A percentile compares a stretch with the other conserved stretches of the same genome.
Evolutionary conservation across 2,888 invertebrate species (phyloP).

Genomic region (Polylopha cassiicola): DNA sequence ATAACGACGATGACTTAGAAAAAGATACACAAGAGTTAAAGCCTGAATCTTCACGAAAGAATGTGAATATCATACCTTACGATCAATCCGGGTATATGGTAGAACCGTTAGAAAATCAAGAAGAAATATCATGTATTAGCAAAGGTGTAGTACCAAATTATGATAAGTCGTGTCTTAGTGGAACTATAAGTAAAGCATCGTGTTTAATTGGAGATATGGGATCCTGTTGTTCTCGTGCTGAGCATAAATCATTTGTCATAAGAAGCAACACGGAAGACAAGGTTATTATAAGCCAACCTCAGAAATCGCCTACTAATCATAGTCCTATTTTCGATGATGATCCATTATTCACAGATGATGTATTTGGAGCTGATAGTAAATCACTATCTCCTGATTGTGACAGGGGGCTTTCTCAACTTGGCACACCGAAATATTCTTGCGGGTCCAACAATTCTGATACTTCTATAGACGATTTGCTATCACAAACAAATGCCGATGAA

Average conservation of each 20-base stretch:
- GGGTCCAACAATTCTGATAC: conserved; percentile 81
- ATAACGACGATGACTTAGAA: conserved; percentile 79
- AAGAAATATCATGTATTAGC: conserved; percentile 56
- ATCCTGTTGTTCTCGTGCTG: conserved; percentile 62
- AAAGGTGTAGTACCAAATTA: conserved; percentile 66
- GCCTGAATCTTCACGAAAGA: conserved; percentile 56
- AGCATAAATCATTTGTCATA: conserved; percentile 56
- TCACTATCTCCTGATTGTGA: conserved; percentile 78
- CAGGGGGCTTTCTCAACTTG: conserved; percentile 59
- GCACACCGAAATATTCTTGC: conserved; percentile 66
- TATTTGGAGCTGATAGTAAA: conserved; percentile 79
- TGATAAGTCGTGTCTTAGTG: conserved; percentile 68
- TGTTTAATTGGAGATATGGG: conserved; percentile 68
- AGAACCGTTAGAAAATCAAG: conserved; percentile 63
- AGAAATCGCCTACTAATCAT: conserved; percentile 77
- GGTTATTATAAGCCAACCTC: conserved; percentile 79
- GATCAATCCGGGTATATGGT: conserved; percentile 73
- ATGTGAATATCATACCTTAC: conserved; percentile 61
- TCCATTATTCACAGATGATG: conserved; percentile 76
- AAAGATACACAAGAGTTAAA: conserved; percentile 75
- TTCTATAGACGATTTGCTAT: conserved; percentile 79
- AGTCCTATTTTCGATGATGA: conserved; percentile 80
- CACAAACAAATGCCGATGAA: conserved; percentile 77
- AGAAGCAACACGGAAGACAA: conserved; percentile 65
- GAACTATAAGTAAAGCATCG: conserved; percentile 66